Conservation (phyloP, 2,888 invertebrate species). For the Ischnura elegans region DNA sequence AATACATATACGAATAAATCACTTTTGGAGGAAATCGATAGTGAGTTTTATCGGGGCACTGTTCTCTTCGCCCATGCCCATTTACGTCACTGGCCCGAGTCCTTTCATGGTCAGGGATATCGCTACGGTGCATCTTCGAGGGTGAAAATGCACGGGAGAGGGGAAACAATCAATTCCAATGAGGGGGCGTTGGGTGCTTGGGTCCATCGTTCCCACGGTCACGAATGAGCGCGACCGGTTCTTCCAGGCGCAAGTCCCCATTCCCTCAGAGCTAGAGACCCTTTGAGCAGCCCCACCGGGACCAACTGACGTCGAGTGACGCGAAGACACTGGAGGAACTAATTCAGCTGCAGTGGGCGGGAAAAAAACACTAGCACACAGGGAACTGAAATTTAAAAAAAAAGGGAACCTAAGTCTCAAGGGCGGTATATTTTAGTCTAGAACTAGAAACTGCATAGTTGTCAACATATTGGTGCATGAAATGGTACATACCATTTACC, state of each 20-base stretch:
- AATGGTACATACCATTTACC: no score
- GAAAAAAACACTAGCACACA: neutral
- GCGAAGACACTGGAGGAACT: neutral
- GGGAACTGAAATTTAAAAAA: no score
- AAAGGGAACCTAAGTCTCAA: no score
- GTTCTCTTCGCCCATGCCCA: no score
- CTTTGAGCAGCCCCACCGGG: neutral
- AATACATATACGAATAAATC: no score
- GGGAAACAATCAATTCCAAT: neutral
- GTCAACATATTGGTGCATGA: no score
- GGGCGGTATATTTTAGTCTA: no score
- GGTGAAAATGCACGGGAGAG: neutral
- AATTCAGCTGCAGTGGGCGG: neutral
- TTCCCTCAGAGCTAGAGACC: neutral
- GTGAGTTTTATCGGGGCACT: no score
- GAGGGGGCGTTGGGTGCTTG: neutral
- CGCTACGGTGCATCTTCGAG: neutral
- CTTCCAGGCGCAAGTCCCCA: neutral
- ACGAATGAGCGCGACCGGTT: slow-evolving; percentile 40
- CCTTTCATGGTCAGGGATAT: neutral
- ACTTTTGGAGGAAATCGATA: no score
- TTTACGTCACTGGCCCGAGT: no score
- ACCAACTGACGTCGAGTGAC: neutral
- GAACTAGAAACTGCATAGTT: no score
- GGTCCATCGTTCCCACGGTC: slow-evolving; percentile 36